These are phyloP conservation scores for Drosophila varians DNA, from an alignment of 1,140 invertebrate species.

Conservation along the genomic window DNA sequence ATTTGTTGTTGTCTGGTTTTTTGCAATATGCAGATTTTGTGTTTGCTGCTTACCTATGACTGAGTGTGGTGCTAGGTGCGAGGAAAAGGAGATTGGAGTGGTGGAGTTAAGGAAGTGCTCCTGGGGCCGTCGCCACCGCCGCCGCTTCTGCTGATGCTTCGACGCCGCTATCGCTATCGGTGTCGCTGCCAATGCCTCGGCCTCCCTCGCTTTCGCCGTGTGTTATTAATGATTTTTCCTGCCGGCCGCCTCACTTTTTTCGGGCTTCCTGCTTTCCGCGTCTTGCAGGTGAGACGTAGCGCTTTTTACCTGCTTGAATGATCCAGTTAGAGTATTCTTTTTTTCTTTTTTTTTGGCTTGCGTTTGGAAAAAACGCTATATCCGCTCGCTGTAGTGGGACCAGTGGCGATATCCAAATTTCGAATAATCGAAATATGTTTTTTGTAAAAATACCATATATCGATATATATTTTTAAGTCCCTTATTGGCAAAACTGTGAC, in stretches of 20 bases:
- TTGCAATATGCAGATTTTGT: constrained; percentile 54
- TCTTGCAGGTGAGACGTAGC: not conserved
- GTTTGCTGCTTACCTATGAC: constrained; percentile 66
- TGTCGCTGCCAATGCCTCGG: not conserved
- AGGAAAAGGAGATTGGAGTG: not conserved
- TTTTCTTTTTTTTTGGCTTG: not conserved
- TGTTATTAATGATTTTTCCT: not conserved
- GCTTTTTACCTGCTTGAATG: constrained; percentile 1
- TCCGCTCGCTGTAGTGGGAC: not conserved
- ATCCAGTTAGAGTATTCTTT: not conserved
- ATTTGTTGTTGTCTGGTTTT: constrained; percentile 60
- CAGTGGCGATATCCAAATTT: not conserved
- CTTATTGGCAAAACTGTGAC: too few species aligned
- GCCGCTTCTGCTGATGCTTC: constrained; percentile 12
- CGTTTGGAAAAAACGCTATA: not conserved
- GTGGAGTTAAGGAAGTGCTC: not conserved
- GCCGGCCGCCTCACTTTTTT: not conserved
- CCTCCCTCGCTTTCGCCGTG: not conserved
- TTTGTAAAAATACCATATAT: too few species aligned
- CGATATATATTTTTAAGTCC: too few species aligned
- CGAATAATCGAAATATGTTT: too few species aligned
- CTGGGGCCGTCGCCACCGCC: constrained; percentile 19
- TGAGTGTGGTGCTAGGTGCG: constrained; percentile 20
- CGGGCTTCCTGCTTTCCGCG: not conserved
- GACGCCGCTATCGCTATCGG: not conserved